Base-by-base conservation (phyloP, 2,113 vertebrate species). In the Dicerorhinus sumatrensis region DNA sequence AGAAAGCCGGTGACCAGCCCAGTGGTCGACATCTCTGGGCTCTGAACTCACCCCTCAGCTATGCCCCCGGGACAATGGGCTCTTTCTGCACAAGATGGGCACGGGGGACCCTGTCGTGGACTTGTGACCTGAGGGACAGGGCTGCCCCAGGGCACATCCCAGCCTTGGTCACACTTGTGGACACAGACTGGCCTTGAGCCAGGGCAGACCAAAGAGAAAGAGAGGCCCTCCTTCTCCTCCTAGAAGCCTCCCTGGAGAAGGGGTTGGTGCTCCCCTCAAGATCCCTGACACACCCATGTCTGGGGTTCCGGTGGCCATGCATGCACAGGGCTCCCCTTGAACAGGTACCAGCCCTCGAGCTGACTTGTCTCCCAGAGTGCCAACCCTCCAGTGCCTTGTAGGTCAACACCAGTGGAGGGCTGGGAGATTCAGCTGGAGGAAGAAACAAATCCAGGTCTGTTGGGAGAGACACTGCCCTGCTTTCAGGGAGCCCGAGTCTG, bases 11-110 rank as follows among this genome's bases (percentile, higher is more conserved):
- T 4, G 92, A 75, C 82, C 96, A 94, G 88, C 81, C 80, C n/a
- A 0, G 51, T 23, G 60, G 62, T 36, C 85, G 65, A 62, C 91
- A 6, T 95, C 98, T 97, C 96, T 79, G 91, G 86, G 0, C 77
- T 93, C 98, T 98, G 98, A 99, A 98, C 97, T 99, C 98, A 98
- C 97, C 86, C 98, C 10, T 92, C 93, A 98, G 97, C 97, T 95
- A 98, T 97, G 98, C 96, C 97, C 95, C 4, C 62, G 3, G 17
- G 97, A 99, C 98, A 99, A 99, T 98, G 96, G 70, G 42, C 87
- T 96, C 96, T 99, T 99, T 98, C 98, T 89, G 75, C 95, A 81
- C 14, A 51, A 67, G 76, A 95, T 36, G 60, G 93, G 89, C 97
- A 83, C 0, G 51, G 89, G 84, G 92, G 80, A 91, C 94, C 90